Evolutionary conservation across 2,888 invertebrate genomes (phyloP).

Genomic region (Tryphoninae sp.): DNA sequence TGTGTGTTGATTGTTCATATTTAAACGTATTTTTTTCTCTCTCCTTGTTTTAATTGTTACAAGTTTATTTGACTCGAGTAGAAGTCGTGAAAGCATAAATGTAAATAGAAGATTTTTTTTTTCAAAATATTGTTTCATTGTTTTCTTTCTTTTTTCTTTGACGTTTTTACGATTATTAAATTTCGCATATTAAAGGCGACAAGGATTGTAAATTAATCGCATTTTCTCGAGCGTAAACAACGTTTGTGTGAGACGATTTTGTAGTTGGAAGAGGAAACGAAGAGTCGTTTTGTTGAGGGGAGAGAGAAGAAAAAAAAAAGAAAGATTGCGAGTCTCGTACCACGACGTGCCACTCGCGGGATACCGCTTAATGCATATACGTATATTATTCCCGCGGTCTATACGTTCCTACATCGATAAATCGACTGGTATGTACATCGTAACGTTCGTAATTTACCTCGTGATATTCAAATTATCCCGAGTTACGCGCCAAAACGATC

Average conservation of each 20-base stretch:
- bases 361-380: slow-evolving; percentile 1
- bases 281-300: not conserved
- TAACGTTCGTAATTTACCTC: too few relatives aligned
- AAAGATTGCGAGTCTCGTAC: slow-evolving; percentile 42
- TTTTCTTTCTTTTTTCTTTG: not conserved
- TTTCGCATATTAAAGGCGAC: not conserved
- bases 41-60: slow-evolving; percentile 24
- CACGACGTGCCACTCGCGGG: slow-evolving; percentile 54
- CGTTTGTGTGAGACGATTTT: not conserved
- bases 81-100: slow-evolving; percentile 49
- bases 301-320: not conserved
- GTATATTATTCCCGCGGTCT: not conserved
- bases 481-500: not conserved
- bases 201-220: not conserved
- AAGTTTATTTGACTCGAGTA: not conserved
- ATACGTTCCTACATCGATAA: not conserved
- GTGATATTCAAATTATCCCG: too few relatives aligned
- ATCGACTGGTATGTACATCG: not conserved
- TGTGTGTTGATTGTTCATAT: slow-evolving; percentile 20
- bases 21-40: slow-evolving; percentile 1
- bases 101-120: not conserved
- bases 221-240: not conserved
- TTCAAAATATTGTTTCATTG: not conserved
- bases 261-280: not conserved
- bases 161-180: not conserved